These are phyloP conservation scores for Dicerorhinus sumatrensis DNA, from an alignment of 2,113 vertebrate species.

Conservation along the genomic window DNA sequence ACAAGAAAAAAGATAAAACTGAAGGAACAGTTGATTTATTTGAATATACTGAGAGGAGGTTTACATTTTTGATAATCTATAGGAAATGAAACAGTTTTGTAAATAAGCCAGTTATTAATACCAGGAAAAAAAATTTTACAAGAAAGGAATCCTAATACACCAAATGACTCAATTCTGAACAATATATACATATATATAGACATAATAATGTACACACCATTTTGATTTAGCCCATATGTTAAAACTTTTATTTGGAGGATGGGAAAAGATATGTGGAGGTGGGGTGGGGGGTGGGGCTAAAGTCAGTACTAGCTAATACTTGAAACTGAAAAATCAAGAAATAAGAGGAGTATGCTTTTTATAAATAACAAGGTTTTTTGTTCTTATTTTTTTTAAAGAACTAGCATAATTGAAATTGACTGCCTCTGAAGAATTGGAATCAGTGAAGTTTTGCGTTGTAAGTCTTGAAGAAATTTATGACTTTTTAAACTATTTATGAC, in stretches of 20 bases:
- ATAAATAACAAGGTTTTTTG: background rate
- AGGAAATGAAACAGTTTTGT: background rate
- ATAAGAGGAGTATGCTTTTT: background rate
- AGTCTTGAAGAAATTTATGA: background rate
- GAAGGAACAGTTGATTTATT: background rate
- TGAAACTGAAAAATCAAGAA: conserved; percentile 18
- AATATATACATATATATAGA: background rate
- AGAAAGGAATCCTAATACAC: background rate
- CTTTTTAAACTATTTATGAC: background rate
- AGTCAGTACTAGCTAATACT: background rate
- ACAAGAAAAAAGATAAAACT: background rate
- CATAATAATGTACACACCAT: background rate
- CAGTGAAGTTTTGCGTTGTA: background rate
- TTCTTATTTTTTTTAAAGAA: background rate
- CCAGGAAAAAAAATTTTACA: background rate
- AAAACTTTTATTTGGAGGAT: background rate
- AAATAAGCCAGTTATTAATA: background rate
- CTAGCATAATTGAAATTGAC: background rate
- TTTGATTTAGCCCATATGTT: background rate
- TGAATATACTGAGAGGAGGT: background rate
- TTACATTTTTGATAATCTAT: background rate
- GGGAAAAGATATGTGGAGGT: background rate
- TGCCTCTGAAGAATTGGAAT: background rate
- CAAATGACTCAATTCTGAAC: background rate
- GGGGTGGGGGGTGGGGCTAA: background rate